Evolutionary conservation across 92 coral and sea anemone genomes (phyloP).

Genomic region (Siderastrea siderea): DNA sequence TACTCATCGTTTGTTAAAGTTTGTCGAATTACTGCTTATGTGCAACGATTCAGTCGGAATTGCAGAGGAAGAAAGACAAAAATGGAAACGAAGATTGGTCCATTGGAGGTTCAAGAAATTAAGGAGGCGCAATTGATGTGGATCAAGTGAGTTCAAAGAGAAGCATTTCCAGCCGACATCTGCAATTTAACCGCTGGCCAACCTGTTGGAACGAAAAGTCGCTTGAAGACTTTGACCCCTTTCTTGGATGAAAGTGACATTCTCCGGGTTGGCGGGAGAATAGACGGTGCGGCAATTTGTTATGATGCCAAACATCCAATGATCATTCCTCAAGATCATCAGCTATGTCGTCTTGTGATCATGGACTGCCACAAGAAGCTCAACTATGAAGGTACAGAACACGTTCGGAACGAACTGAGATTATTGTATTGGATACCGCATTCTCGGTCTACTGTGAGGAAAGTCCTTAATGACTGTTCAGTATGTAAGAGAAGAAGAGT

Average conservation of each 20-base stretch:
- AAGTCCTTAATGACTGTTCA: slow-evolving; percentile 28
- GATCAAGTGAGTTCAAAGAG: slow-evolving; percentile 17
- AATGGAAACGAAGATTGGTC: neutral
- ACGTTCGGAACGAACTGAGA: slow-evolving; percentile 35
- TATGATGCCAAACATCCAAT: slow-evolving; percentile 29
- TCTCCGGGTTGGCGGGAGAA: too few species aligned
- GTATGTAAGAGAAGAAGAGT: slow-evolving; percentile 21
- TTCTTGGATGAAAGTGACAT: too few species aligned
- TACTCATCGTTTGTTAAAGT: slow-evolving; percentile 10
- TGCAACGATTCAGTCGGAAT: neutral
- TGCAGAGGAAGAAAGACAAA: neutral
- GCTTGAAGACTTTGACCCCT: slow-evolving; percentile 4
- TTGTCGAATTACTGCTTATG: slow-evolving; percentile 21
- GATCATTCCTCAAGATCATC: slow-evolving; percentile 26
- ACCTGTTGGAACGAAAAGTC: slow-evolving; percentile 24
- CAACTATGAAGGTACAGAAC: slow-evolving; percentile 19
- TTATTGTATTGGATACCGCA: slow-evolving; percentile 22
- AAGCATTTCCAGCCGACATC: slow-evolving; percentile 15
- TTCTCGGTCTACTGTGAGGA: slow-evolving; percentile 22
- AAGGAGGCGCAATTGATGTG: slow-evolving; percentile 2
- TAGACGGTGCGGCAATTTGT: neutral
- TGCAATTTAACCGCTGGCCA: neutral
- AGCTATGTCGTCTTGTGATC: slow-evolving; percentile 34
- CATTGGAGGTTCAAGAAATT: neutral
- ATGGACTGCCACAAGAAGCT: slow-evolving; percentile 38